These are phyloP conservation scores for Andrena minutula DNA, from an alignment of 2,888 invertebrate species.

Conservation along the genomic window DNA sequence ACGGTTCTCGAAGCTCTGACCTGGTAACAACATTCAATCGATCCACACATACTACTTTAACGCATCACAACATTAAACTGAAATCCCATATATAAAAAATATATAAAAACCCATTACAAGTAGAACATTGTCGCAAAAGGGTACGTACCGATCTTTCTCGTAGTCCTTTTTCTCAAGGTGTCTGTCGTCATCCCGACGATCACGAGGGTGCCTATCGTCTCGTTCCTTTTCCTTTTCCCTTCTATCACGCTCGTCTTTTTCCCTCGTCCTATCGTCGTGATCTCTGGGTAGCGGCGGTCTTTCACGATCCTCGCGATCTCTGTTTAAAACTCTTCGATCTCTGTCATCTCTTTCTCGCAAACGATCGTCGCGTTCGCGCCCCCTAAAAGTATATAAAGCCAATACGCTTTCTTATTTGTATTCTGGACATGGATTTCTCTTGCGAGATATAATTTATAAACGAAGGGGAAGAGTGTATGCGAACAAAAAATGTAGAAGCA, in stretches of 20 bases:
- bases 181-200: constrained; percentile 80
- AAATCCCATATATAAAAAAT: too few relatives aligned
- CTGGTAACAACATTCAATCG: not conserved
- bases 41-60: not conserved
- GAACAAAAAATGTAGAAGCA: too few relatives aligned
- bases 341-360: constrained; percentile 76
- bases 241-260: constrained; percentile 81
- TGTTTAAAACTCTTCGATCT: constrained; percentile 76
- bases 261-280: constrained; percentile 80
- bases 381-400: constrained; percentile 29
- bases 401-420: too few relatives aligned
- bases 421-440: too few relatives aligned
- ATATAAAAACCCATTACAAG: too few relatives aligned
- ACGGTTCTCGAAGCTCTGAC: not conserved
- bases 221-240: constrained; percentile 81
- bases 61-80: too few relatives aligned
- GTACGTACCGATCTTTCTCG: constrained; percentile 80
- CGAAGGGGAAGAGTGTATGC: too few relatives aligned
- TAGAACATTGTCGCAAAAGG: not conserved
- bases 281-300: constrained; percentile 79
- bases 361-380: constrained; percentile 78
- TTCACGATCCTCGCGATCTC: constrained; percentile 80
- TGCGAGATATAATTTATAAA: too few relatives aligned
- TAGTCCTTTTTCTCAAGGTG: constrained; percentile 79
- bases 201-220: constrained; percentile 80